These are phyloP conservation scores for Melinaea marsaeus DNA, from an alignment of 2,888 invertebrate genomes.

Conservation along the genomic window DNA sequence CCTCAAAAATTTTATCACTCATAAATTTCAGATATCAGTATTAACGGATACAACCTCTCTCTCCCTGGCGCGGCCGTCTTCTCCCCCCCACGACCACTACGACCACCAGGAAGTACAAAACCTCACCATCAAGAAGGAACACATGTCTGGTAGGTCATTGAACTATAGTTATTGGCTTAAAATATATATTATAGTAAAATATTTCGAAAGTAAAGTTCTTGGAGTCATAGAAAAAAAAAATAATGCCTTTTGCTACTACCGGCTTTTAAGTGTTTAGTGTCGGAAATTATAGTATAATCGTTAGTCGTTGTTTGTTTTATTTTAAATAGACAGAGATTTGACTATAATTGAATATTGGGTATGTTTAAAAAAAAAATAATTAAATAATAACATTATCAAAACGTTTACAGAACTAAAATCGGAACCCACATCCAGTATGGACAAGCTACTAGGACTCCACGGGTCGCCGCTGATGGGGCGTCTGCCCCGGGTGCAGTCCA, in stretches of 20 bases:
- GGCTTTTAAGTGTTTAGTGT: no score
- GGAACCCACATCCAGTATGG: constrained; percentile 73
- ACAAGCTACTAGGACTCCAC: constrained; percentile 80
- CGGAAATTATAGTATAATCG: no score
- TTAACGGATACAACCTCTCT: constrained; percentile 57
- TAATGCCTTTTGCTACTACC: no score
- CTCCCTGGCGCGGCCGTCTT: constrained; percentile 55
- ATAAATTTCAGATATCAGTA: constrained; percentile 62
- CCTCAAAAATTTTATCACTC: no score
- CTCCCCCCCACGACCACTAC: constrained; percentile 56
- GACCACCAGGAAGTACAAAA: constrained; percentile 64
- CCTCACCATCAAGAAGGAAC: constrained; percentile 74
- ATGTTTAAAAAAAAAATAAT: background rate
- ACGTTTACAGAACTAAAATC: constrained; percentile 62
- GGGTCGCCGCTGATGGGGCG: constrained; percentile 84
- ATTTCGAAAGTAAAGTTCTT: no score
- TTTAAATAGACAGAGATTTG: no score
- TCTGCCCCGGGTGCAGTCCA: constrained; percentile 84
- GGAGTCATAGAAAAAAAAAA: no score
- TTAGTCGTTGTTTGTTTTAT: no score
- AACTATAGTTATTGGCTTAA: background rate
- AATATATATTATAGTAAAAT: background rate
- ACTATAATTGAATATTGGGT: no score
- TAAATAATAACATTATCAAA: background rate
- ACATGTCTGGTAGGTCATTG: constrained; percentile 53